A percentile compares a stretch with the other conserved stretches of the same genome.
Conservation (phyloP, 2,888 invertebrate species). For the Magallana nippona region DNA sequence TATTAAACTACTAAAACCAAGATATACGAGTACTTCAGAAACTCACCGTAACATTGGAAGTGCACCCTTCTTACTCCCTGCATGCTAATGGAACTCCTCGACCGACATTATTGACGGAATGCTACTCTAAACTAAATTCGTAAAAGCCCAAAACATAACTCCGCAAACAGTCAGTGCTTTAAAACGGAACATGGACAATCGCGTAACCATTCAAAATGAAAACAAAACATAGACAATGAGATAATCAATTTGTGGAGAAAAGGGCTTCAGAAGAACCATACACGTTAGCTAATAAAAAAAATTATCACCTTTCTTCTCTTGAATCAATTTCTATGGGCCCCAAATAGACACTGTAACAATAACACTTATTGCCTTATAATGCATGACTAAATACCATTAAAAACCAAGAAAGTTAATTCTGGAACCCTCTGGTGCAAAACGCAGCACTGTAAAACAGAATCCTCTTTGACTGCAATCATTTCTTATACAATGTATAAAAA, state of each 20-base stretch:
- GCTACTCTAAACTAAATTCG: neutral
- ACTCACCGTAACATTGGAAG: constrained; percentile 1
- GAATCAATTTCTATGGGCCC: constrained; percentile 4
- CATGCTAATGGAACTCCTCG: neutral
- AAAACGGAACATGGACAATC: neutral
- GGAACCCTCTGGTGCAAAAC: neutral
- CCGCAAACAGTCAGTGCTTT: neutral
- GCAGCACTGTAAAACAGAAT: too few relatives aligned
- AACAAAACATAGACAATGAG: constrained; percentile 25
- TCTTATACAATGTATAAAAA: too few relatives aligned
- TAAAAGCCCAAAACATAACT: neutral
- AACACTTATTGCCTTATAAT: neutral
- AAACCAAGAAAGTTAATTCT: neutral
- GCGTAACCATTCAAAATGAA: neutral
- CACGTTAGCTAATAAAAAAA: constrained; percentile 18
- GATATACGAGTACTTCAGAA: neutral
- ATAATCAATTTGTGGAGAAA: constrained; percentile 23
- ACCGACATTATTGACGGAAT: neutral
- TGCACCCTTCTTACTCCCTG: neutral
- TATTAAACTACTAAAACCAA: too few relatives aligned
- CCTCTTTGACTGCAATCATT: too few relatives aligned
- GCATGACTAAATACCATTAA: constrained; percentile 15
- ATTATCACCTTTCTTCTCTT: constrained; percentile 22
- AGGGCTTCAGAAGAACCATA: neutral
- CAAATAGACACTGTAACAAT: neutral